Evolutionary conservation across 2,797 vertebrate genomes (phyloP).

Genomic region (Hydrocynus forskahlii): DNA sequence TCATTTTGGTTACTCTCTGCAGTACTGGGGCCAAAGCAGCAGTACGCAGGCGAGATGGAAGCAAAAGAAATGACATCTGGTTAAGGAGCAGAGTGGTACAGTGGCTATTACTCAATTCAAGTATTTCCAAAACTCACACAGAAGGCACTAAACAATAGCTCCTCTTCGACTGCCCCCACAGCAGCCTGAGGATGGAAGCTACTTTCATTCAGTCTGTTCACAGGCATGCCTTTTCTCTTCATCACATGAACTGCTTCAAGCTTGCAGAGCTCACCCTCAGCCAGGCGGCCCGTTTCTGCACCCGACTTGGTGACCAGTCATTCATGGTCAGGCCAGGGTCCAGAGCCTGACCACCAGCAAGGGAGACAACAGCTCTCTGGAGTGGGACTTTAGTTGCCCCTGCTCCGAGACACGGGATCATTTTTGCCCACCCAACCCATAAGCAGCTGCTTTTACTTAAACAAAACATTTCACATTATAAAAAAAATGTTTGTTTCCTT

Average conservation of each 20-base stretch:
- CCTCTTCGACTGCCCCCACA: conserved; percentile 4
- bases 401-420: not conserved
- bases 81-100: conserved; percentile 67
- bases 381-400: not conserved
- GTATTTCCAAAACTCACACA: conserved; percentile 62
- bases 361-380: not conserved
- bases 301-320: conserved; percentile 1
- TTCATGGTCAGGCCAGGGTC: not conserved
- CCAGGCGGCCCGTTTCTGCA: not conserved
- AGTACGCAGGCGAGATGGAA: conserved; percentile 70
- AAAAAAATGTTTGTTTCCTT: conserved; percentile 26
- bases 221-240: conserved; percentile 39
- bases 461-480: conserved; percentile 28
- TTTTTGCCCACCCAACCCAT: not conserved
- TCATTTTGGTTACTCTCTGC: conserved; percentile 74
- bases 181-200: conserved; percentile 1
- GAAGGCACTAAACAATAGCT: conserved; percentile 75
- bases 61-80: conserved; percentile 62
- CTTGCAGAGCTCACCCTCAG: conserved; percentile 17
- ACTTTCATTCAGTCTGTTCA: conserved; percentile 27
- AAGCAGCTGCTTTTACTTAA: conserved; percentile 50
- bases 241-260: conserved; percentile 14
- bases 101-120: conserved; percentile 65
- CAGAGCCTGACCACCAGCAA: conserved; percentile 6
- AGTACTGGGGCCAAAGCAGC: conserved; percentile 62